Conservation (phyloP, 2,113 vertebrate species). For the Heterotis niloticus region DNA sequence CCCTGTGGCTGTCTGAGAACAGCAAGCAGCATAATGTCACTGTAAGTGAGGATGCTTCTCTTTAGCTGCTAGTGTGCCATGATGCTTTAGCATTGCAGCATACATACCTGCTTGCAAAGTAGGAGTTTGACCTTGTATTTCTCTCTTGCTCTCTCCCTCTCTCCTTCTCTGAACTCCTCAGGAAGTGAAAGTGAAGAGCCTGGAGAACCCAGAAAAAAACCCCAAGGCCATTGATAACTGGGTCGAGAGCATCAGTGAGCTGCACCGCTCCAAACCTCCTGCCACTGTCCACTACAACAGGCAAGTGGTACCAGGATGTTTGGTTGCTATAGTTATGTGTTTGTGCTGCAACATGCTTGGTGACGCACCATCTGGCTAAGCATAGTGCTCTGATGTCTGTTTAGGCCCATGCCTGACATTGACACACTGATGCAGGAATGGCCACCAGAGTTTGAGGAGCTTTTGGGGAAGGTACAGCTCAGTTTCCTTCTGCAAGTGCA, state of each 20-base stretch:
- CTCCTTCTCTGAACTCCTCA: conserved; percentile 36
- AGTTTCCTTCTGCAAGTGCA: no score
- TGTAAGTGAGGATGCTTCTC: conserved; percentile 52
- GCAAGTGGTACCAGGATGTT: conserved; percentile 40
- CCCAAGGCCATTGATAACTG: conserved; percentile 77
- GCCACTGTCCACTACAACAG: conserved; percentile 75
- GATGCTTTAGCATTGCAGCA: no score
- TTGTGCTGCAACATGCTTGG: background rate
- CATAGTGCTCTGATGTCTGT: conserved; percentile 10
- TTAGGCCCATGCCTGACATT: conserved; percentile 84
- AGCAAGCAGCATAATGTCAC: conserved; percentile 81
- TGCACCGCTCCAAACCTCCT: conserved; percentile 72
- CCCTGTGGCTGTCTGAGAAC: conserved; percentile 87
- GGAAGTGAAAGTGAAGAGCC: conserved; percentile 81
- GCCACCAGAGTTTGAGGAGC: conserved; percentile 86
- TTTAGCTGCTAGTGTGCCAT: conserved; percentile 44
- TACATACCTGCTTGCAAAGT: conserved; percentile 12
- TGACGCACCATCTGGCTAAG: conserved; percentile 2
- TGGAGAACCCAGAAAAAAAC: conserved; percentile 79
- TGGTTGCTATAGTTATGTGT: background rate
- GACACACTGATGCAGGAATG: conserved; percentile 95
- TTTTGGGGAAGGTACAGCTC: conserved; percentile 72
- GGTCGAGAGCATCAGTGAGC: conserved; percentile 83
- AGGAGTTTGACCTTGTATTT: background rate
- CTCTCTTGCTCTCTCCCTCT: no score